Percentiles rank a stretch among this genome's conserved stretches.
These are phyloP conservation scores for Ptychoptera contaminata DNA, from an alignment of 2,888 invertebrate genomes.

Conservation along the genomic window DNA sequence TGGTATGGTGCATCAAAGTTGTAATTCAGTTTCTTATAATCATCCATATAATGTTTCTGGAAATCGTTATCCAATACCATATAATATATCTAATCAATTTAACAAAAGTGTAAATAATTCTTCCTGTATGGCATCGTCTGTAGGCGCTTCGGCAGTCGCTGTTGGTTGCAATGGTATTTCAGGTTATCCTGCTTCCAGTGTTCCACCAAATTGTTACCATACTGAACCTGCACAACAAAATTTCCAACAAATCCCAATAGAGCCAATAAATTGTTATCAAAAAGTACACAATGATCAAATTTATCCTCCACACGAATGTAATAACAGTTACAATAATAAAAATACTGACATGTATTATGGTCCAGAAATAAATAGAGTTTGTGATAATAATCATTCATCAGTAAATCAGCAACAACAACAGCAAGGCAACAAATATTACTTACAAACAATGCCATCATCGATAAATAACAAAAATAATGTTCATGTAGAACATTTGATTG, in stretches of 20 bases:
- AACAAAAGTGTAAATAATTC: slow-evolving; percentile 5
- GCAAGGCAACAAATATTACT: no score
- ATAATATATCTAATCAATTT: slow-evolving; percentile 26
- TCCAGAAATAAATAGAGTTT: no score
- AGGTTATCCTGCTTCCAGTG: background rate
- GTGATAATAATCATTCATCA: no score
- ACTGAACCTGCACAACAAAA: no score
- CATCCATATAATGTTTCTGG: slow-evolving; percentile 29
- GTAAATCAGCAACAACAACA: no score
- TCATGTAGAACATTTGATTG: slow-evolving; percentile 24
- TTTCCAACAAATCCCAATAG: slow-evolving; percentile 2
- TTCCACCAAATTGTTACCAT: slow-evolving; percentile 3
- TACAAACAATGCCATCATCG: no score
- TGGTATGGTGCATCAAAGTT: slow-evolving; percentile 11
- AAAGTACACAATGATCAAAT: slow-evolving; percentile 7
- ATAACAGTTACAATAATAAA: slow-evolving; percentile 4
- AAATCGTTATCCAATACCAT: slow-evolving; percentile 28
- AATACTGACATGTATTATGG: no score
- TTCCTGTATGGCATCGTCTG: no score
- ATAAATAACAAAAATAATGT: slow-evolving; percentile 8
- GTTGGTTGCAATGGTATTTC: background rate
- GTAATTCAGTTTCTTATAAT: slow-evolving; percentile 14
- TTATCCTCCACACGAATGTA: slow-evolving; percentile 8
- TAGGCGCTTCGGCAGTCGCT: no score
- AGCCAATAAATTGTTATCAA: slow-evolving; percentile 2